A percentile compares a stretch with the other conserved stretches of the same genome.
Conservation (phyloP, 2,113 vertebrate species). For the Lophotis ruficrista region DNA sequence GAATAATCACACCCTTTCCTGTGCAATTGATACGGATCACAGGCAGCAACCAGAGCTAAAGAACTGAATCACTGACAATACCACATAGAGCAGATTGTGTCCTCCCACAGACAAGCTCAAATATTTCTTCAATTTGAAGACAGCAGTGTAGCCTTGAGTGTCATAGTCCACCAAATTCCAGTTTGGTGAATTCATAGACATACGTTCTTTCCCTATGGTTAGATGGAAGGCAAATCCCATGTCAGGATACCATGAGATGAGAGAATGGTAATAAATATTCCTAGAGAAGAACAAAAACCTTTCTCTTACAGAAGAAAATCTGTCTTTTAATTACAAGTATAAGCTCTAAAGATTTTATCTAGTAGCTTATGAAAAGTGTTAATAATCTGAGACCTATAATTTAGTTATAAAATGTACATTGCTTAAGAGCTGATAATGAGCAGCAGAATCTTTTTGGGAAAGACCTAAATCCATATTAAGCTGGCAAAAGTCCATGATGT, state of each 20-base stretch:
- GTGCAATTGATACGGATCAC: background rate
- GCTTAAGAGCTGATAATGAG: background rate
- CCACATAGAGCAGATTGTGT: background rate
- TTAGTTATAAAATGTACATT: background rate
- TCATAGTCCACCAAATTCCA: background rate
- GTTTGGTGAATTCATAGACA: background rate
- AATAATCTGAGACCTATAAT: background rate
- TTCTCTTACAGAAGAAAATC: background rate
- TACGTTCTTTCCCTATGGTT: background rate
- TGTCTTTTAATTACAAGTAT: background rate
- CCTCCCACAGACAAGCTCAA: background rate
- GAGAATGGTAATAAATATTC: background rate
- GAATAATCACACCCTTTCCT: background rate
- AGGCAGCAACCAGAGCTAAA: background rate
- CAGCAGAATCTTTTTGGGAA: background rate
- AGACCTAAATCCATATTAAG: background rate
- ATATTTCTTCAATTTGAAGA: background rate
- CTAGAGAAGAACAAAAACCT: background rate
- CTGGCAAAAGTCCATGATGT: background rate
- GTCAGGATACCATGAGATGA: background rate
- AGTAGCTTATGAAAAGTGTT: background rate
- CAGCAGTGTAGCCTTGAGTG: rapidly evolving
- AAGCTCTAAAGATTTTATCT: background rate
- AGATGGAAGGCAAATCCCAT: background rate
- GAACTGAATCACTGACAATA: background rate